Evolutionary conservation across 2,113 vertebrate genomes (phyloP).

Genomic region (Crotalus tigris): DNA sequence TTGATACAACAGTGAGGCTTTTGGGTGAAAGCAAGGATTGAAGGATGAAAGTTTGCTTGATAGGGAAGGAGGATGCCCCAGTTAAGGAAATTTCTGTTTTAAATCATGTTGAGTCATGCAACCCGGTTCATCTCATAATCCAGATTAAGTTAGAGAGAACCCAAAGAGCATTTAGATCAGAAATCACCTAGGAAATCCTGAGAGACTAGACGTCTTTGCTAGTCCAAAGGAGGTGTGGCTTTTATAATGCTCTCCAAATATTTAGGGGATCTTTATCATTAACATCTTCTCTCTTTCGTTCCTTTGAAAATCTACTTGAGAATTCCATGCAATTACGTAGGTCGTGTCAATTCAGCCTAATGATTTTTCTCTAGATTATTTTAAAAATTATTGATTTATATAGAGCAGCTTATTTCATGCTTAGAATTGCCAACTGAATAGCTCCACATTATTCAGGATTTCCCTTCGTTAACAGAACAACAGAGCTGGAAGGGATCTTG

Average conservation of each 20-base stretch:
- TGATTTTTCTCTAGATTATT: not conserved
- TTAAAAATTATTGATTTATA: not conserved
- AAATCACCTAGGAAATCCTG: not conserved
- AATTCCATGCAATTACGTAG: not conserved
- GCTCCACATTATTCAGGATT: not conserved
- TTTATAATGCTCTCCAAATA: not conserved
- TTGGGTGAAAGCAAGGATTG: not conserved
- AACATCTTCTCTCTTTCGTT: not conserved
- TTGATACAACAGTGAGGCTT: not conserved
- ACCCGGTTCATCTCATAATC: not conserved
- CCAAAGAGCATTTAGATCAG: not conserved
- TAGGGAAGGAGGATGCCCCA: not conserved
- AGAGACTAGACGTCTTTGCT: not conserved
- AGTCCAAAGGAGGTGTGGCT: not conserved
- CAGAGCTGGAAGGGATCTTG: no score
- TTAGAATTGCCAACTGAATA: not conserved
- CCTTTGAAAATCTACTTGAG: not conserved
- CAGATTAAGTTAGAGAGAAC: not conserved
- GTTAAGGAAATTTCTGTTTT: not conserved
- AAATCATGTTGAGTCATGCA: no score
- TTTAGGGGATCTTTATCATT: not conserved
- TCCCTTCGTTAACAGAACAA: not conserved
- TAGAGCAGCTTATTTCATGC: not conserved
- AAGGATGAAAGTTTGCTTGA: conserved; percentile 16
- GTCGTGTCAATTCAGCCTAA: not conserved